phyloP scores from a whole-genome alignment of 2,113 vertebrate species.

The Cranoglanis bouderius region DNA sequence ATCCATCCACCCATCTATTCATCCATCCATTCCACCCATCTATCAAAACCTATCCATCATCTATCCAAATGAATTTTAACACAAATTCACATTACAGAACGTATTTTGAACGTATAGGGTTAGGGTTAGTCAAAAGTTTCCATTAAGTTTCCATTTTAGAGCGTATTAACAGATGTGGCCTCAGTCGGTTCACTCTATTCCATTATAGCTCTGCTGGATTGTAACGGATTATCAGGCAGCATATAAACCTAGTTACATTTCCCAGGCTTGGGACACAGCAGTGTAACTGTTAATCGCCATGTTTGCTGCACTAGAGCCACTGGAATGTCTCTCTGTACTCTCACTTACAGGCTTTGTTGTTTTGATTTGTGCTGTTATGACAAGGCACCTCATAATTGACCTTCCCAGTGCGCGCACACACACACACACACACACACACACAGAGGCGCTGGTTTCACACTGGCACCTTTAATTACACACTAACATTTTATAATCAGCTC shows the following conservation, averaged over 20 bases:
- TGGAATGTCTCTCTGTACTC: background rate
- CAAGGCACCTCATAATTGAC: background rate
- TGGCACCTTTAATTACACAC: conserved; percentile 47
- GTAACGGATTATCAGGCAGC: background rate
- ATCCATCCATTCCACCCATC: background rate
- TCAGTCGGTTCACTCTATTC: background rate
- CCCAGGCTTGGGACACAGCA: background rate
- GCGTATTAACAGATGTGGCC: background rate
- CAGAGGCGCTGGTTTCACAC: background rate
- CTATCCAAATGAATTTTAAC: background rate
- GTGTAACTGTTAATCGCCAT: background rate
- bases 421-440: background rate
- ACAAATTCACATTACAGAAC: background rate
- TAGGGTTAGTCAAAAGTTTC: background rate
- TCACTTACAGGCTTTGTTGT: background rate
- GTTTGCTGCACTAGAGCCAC: background rate
- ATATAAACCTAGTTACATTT: background rate
- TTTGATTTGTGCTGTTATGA: conserved; percentile 7
- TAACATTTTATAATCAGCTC: conserved; percentile 51
- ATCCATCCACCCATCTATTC: background rate
- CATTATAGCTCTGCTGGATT: background rate
- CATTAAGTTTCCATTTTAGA: background rate
- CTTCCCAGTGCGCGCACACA: conserved; percentile 5
- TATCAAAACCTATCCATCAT: background rate
- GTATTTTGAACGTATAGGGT: too few species aligned